These are phyloP conservation scores for Octodon degus DNA, from an alignment of 2,113 vertebrate genomes.

Conservation along the genomic window DNA sequence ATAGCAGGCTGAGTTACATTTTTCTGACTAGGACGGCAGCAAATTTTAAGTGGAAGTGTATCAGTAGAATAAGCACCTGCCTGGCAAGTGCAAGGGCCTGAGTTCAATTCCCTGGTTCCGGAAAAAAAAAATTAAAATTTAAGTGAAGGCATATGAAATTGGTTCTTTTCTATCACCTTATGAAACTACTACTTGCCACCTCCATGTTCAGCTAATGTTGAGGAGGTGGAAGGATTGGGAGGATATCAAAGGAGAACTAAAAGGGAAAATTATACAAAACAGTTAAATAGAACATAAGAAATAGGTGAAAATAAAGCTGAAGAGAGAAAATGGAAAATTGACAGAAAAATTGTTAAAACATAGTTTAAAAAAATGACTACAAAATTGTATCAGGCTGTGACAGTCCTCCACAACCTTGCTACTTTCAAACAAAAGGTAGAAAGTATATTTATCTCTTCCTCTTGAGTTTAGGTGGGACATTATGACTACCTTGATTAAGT, in stretches of 20 bases:
- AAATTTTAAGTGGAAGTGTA: neutral
- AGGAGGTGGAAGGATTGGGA: neutral
- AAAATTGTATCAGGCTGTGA: conserved; percentile 15
- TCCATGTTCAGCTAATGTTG: neutral
- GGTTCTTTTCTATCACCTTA: neutral
- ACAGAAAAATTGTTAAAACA: neutral
- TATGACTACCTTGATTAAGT: conserved; percentile 16
- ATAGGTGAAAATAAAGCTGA: conserved; percentile 29
- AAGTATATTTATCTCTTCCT: neutral
- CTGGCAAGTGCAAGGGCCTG: too few species aligned
- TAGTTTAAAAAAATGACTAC: conserved; percentile 20
- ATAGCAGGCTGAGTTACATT: neutral
- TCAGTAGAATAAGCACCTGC: too few species aligned
- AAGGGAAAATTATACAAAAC: neutral
- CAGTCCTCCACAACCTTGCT: neutral
- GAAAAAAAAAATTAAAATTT: too few species aligned
- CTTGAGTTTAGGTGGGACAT: conserved; percentile 10
- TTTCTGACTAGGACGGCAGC: conserved; percentile 26
- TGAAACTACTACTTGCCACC: conserved; percentile 27
- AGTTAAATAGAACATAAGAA: conserved; percentile 29
- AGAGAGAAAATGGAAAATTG: conserved; percentile 9
- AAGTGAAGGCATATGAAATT: conserved; percentile 28
- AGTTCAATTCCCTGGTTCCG: too few species aligned
- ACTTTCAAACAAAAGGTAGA: neutral
- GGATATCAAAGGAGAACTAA: neutral